Evolutionary conservation across 92 coral and sea anemone species (phyloP).

Genomic region (Actinostola sp.): DNA sequence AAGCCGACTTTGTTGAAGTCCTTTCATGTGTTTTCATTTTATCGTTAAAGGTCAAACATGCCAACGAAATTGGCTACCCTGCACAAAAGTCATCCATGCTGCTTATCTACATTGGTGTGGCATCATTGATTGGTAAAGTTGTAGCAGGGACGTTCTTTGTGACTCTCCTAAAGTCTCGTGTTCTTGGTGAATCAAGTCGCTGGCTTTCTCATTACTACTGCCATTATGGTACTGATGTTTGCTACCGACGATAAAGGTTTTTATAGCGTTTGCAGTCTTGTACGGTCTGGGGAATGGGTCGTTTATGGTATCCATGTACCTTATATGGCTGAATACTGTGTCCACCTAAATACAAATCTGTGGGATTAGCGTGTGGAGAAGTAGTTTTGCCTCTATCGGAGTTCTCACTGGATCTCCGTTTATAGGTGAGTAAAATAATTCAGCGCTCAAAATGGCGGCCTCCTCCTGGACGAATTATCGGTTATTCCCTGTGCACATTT

Average conservation of each 20-base stretch:
- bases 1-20: too few species aligned
- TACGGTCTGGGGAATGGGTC: constrained; percentile 57
- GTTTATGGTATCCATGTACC: constrained; percentile 37
- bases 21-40: too few species aligned
- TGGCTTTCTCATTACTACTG: constrained; percentile 35
- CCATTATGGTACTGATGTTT: constrained; percentile 11
- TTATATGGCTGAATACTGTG: constrained; percentile 39
- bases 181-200: constrained; percentile 27
- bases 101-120: constrained; percentile 65
- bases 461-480: too few species aligned
- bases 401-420: constrained; percentile 51
- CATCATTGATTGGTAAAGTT: constrained; percentile 62
- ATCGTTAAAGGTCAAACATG: constrained; percentile 69
- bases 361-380: constrained; percentile 50
- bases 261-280: constrained; percentile 28
- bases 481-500: too few species aligned
- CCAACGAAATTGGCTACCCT: constrained; percentile 55
- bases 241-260: constrained; percentile 29
- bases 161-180: constrained; percentile 34
- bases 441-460: too few species aligned
- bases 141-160: constrained; percentile 56
- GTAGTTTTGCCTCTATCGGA: constrained; percentile 18
- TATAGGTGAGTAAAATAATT: constrained; percentile 29
- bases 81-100: constrained; percentile 61
- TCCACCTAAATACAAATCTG: constrained; percentile 36